Conservation (phyloP, 2,797 vertebrate species). For the Erpetoichthys calabaricus region DNA sequence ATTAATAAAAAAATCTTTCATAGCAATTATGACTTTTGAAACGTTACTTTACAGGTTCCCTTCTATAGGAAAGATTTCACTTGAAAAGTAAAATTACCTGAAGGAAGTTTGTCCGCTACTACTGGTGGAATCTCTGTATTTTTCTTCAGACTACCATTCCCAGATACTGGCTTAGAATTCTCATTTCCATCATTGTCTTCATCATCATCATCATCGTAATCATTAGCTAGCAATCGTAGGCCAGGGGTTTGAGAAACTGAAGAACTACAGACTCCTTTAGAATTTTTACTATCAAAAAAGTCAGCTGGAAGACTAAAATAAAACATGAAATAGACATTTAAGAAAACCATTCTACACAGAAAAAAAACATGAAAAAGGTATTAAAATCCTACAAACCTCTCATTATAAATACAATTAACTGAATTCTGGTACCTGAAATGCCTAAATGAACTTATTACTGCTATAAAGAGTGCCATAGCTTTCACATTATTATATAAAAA, state of each 20-base stretch:
- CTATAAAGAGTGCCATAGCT: no score
- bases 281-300: conserved; percentile 36
- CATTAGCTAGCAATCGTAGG: conserved; percentile 51
- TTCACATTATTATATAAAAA: no score
- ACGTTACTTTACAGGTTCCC: no score
- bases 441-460: no score
- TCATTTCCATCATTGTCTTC: conserved; percentile 30
- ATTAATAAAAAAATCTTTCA: no score
- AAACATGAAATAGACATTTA: conserved; percentile 4
- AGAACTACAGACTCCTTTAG: conserved; percentile 8
- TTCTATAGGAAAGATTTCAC: no score
- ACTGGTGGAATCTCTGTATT: conserved; percentile 16
- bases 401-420: no score
- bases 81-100: conserved; percentile 2
- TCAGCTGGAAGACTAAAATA: conserved; percentile 36
- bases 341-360: background rate
- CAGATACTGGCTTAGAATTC: conserved; percentile 15
- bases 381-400: no score
- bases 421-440: no score
- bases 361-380: no score
- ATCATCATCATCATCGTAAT: conserved; percentile 44
- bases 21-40: no score
- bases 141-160: conserved; percentile 13
- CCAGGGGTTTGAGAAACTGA: conserved; percentile 27
- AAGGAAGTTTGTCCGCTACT: conserved; percentile 30